Base-by-base conservation (phyloP, 2,888 invertebrate genomes). In the Eledone cirrhosa region DNA sequence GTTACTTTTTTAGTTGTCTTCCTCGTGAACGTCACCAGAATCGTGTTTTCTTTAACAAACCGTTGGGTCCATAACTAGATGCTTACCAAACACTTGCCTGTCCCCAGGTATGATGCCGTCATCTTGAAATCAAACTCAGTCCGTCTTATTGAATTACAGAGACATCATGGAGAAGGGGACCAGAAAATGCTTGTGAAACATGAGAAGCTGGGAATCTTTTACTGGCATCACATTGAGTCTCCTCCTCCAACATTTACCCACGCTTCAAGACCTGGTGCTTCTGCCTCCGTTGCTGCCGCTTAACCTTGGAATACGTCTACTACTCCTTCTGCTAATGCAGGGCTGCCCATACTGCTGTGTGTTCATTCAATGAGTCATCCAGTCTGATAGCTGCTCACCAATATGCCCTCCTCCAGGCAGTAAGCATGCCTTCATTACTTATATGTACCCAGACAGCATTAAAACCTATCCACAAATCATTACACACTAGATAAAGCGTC, bases 401-500 rank as follows among this genome's bases (percentile, higher is more conserved):
- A 72, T n/a, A 72, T 72, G 72, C 72, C 72, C 29, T 72, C 72
- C 31, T 72, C 72, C 72, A 72, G 72, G 72, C 72, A 72, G 72
- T 72, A 72, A 72, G 72, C 72, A 31, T 1, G 13, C 5, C 72
- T 72, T 41, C 41, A 3, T 72, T 72, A 72, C 31, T 72, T 72
- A 33, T 41, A 33, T 72, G 72, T 31, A 31, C 41, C 33, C 41
- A 41, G 41, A 41, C 41, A 41, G 11, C 11, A 2, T 41, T 41
- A 41, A 41, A 41, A 41, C 11, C 41, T 41, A 41, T 41, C 11
- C 8, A 41, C 41, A 41, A 41, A 41, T 41, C 11, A 41, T 41
- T 41, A 8, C 41, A 41, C 41, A 41, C 41, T 11, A 41, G 41
- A 41, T 41, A 41, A 5, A 41, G 5, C 11, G 11, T 41, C 41